Conservation (phyloP, 2,888 invertebrate genomes). For the Nasonovia ribisnigri region DNA sequence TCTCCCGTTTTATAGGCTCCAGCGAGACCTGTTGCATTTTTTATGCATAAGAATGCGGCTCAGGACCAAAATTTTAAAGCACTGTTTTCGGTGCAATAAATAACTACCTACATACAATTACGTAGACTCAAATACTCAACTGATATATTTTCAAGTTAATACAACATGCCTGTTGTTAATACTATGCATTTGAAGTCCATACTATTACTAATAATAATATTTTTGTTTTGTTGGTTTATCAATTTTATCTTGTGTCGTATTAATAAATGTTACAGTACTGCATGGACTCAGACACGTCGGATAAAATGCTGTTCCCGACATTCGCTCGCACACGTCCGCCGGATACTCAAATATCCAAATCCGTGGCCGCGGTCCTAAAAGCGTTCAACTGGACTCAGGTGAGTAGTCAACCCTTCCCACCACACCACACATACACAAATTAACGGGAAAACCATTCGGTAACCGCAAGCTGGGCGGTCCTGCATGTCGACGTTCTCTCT, state of each 20-base stretch:
- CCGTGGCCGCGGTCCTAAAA: conserved; percentile 86
- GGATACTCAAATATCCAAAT: conserved; percentile 93
- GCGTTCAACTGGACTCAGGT: conserved; percentile 93
- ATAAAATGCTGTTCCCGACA: conserved; percentile 89
- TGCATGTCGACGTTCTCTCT: background rate
- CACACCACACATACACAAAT: background rate
- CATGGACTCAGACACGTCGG: conserved; percentile 88
- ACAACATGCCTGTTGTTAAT: background rate
- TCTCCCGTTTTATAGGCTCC: background rate
- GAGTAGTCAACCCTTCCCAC: background rate
- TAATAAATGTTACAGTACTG: conserved; percentile 79
- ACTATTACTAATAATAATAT: background rate
- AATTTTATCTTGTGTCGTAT: background rate
- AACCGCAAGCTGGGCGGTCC: background rate
- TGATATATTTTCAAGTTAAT: background rate
- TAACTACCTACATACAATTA: background rate
- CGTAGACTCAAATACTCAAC: background rate
- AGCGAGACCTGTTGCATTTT: background rate
- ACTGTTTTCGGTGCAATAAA: background rate
- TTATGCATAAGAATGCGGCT: background rate
- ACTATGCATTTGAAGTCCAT: background rate
- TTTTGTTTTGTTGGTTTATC: background rate
- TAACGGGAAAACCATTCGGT: background rate
- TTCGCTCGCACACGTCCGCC: conserved; percentile 93
- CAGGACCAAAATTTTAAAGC: background rate